Base-by-base conservation (phyloP, 2,797 vertebrate species). In the Takifugu rubripes region DNA sequence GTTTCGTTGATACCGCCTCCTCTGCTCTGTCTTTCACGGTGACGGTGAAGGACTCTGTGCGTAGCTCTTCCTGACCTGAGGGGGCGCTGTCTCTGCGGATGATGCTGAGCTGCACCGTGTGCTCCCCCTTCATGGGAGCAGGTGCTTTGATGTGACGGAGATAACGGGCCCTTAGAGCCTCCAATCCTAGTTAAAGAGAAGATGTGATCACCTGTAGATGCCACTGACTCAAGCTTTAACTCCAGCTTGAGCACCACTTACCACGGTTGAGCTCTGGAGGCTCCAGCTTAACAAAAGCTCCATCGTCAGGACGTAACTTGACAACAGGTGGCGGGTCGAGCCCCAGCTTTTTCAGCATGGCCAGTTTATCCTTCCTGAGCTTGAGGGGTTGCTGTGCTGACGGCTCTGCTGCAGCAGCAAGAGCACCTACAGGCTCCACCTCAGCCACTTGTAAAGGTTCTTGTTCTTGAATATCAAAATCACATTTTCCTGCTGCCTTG, bases 151-250 rank as follows among this genome's bases (percentile, higher is more conserved):
- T 52, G 7, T 99, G 97, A 44, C 94, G 95, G 58, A 96, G 84
- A 85, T 96, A 99, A 11, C 97, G 94, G 48, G 93, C 83, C 75
- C 96, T 98, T 75, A 99, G 75, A 25, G 94, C 93, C 89, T 94
- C 93, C 29, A 99, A 63, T 21, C 94, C 97, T 99, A 72, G 40
- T 51, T 17, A 5, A 46, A 47, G 47, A 1, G 57, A 21, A 6
- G 26, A 12, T 31, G 3, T 8, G 26, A 36, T 12, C 12, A 3
- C 6, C 5, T 12, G 8, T 0, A 1, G 21, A 21, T 5, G 17
- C 5, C 43, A 7, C 4, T n/a, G 36, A 5, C 10, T 3, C 12
- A 1, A 40, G 36, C 36, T 4, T 40, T 40, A 4, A 1, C 36
- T 14, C 10, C 12, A 40, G 36, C 36, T 3, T 9, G 33, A 3